Conservation (phyloP, 2,888 invertebrate genomes). For the Agrenia bidenticulata region DNA sequence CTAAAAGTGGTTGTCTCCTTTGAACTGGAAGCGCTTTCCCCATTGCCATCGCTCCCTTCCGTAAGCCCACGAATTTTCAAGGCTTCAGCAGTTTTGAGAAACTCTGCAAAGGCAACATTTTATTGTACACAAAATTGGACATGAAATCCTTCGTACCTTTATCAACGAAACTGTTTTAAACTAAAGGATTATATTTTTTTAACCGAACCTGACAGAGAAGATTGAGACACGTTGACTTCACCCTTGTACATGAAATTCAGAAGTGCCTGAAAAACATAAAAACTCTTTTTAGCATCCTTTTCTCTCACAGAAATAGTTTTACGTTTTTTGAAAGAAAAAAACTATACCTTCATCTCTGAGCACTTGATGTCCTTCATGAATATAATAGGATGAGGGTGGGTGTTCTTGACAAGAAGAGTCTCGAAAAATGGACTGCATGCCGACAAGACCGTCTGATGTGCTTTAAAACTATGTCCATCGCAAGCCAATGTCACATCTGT, state of each 20-base stretch:
- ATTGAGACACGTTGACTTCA: constrained; percentile 80
- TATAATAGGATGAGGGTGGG: constrained; percentile 81
- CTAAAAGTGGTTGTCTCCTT: neutral
- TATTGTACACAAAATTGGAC: too few relatives aligned
- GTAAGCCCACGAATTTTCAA: constrained; percentile 83
- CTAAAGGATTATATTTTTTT: too few relatives aligned
- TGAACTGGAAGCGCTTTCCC: neutral
- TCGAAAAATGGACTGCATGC: constrained; percentile 94
- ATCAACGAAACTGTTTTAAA: neutral
- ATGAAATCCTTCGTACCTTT: neutral
- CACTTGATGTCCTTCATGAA: constrained; percentile 89
- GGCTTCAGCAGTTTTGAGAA: constrained; percentile 82
- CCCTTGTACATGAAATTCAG: constrained; percentile 92
- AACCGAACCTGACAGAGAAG: constrained; percentile 63
- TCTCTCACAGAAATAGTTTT: constrained; percentile 87
- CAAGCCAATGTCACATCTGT: constrained; percentile 92
- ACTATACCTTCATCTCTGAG: constrained; percentile 83
- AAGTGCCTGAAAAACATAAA: constrained; percentile 83
- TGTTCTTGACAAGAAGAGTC: constrained; percentile 83
- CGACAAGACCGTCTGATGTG: constrained; percentile 86
- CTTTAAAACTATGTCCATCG: constrained; percentile 76
- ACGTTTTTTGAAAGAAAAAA: constrained; percentile 53
- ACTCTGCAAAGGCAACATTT: too few relatives aligned
- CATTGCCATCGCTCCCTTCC: constrained; percentile 58
- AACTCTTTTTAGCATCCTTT: constrained; percentile 79